These are phyloP conservation scores for Arion vulgaris DNA, from an alignment of 1,140 invertebrate species.

Conservation along the genomic window DNA sequence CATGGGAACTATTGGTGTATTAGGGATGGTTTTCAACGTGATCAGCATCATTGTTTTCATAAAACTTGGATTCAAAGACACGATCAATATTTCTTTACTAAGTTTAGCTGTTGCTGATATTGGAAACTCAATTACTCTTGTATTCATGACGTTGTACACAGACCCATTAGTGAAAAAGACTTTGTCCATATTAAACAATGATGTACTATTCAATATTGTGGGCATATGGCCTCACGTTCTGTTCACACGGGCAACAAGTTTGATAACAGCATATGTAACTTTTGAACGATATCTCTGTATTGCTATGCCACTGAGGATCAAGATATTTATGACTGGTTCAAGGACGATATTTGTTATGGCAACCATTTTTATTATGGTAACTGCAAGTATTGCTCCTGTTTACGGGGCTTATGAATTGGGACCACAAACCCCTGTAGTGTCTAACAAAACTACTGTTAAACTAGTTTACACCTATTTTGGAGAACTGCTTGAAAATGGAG, in stretches of 20 bases:
- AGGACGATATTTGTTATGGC: not conserved
- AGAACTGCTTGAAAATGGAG: not conserved
- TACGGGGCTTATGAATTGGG: not conserved
- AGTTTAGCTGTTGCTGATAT: not conserved
- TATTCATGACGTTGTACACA: not conserved
- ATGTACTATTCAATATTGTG: not conserved
- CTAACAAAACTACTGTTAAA: not conserved
- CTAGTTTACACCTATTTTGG: not conserved
- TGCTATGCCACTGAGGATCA: slow-evolving; percentile 11
- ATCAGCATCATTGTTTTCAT: not conserved
- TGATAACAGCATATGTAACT: slow-evolving; percentile 14
- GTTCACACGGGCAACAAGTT: not conserved
- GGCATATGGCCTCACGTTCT: slow-evolving; percentile 6
- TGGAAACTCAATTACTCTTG: not conserved
- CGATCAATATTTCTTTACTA: not conserved
- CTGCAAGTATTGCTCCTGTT: not conserved
- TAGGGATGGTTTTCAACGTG: not conserved
- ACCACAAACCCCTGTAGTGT: not conserved
- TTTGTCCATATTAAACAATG: not conserved
- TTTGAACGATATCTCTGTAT: slow-evolving; percentile 23
- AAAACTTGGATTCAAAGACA: not conserved
- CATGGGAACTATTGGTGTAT: not conserved
- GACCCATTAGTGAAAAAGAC: not conserved
- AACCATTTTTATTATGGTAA: not conserved
- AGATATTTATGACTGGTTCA: not conserved